Evolutionary conservation across 2,888 invertebrate species (phyloP), one percentile per base, ranked within the genome.

Genomic region (Temnothorax unifasciatus): DNA sequence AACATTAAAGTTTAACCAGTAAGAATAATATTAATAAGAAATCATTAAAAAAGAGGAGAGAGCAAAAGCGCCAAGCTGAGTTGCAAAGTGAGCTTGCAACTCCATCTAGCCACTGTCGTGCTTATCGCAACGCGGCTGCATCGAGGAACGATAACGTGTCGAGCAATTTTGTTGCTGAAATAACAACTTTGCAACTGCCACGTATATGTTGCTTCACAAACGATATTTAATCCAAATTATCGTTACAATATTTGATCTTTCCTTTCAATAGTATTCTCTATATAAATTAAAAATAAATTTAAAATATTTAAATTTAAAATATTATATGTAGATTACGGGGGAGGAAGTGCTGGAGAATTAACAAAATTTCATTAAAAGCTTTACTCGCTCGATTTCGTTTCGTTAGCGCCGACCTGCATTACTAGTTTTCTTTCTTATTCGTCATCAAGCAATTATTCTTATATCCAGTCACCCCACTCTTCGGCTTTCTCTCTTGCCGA

Each of bases 51-150:
- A 44, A 44, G 3, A 44, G 13, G 13, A 44, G 6, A 44, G 13
- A 44, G 13, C 44, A 44, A 13, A 44, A 44, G 13, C 13, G 13
- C 13, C 44, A 44, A 44, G 44, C 13, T 44, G 44, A 13, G 13
- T 13, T 44, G 44, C 3, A 44, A 50, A 18, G 18, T 18, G 21
- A 57, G 21, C 2, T 71, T 34, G 21, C 13, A 79, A 47, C 79
- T 79, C 79, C 79, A 79, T 79, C 79, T 79, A 59, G 73, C 47
- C 11, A 47, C 1, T 18, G 15, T 52, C 6, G 21, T 47, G 34
- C 25, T 34, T 54, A 44, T 41, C 34, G 9, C 13, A 57, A 59
- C 13, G 18, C 18, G 18, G 13, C 13, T 73, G 52, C 34, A 79
- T 13, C 79, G 57, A 57, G 44, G 15, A 21, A 57, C 4, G 79